Conservation (phyloP, 2,113 vertebrate genomes). For the Datnioides undecimradiatus region DNA sequence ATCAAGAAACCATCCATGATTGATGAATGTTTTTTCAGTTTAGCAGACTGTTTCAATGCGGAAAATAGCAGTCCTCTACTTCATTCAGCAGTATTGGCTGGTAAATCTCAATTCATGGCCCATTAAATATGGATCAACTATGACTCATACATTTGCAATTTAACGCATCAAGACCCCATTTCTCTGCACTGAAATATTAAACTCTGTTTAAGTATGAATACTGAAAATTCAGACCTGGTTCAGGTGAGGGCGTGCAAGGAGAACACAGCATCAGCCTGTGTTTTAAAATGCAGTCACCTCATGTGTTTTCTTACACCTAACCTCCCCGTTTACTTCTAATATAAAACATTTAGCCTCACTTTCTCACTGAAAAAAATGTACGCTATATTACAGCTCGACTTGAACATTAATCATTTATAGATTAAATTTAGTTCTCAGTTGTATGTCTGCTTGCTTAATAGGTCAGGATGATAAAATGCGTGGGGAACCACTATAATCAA, state of each 20-base stretch:
- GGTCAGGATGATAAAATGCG: conserved; percentile 42
- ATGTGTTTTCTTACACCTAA: conserved; percentile 35
- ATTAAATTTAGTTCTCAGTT: conserved; percentile 63
- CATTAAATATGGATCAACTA: conserved; percentile 75
- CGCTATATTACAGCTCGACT: conserved; percentile 26
- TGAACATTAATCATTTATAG: conserved; percentile 57
- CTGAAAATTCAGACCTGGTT: conserved; percentile 41
- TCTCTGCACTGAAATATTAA: conserved; percentile 67
- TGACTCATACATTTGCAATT: conserved; percentile 70
- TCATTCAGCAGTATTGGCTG: conserved; percentile 38
- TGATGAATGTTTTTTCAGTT: conserved; percentile 25
- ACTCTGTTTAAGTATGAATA: conserved; percentile 51
- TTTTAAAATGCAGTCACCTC: conserved; percentile 16
- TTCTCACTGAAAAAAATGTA: conserved; percentile 51
- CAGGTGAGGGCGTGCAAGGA: conserved; percentile 33
- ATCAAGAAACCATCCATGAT: not conserved
- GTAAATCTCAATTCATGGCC: conserved; percentile 67
- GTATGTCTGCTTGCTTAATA: conserved; percentile 54
- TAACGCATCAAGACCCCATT: conserved; percentile 59
- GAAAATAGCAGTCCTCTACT: conserved; percentile 33
- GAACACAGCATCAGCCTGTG: conserved; percentile 36
- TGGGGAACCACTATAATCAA: conserved; percentile 16
- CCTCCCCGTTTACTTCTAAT: conserved; percentile 44
- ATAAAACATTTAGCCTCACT: conserved; percentile 54
- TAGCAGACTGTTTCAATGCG: not conserved